Evolutionary conservation across 2,888 invertebrate genomes (phyloP).

Genomic region (Halictus ligatus): DNA sequence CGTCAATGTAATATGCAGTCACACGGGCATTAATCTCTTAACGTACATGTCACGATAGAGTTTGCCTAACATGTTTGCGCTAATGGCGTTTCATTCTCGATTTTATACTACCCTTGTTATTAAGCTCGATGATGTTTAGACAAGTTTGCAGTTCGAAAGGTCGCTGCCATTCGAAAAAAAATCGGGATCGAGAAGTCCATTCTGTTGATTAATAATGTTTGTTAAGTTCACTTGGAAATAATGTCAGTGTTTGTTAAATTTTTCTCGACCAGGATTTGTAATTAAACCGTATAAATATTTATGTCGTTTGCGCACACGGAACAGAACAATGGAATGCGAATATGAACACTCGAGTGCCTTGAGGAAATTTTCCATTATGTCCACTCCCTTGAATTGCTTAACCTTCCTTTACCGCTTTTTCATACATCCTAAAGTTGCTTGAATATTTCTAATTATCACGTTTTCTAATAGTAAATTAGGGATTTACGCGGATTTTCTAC

Average conservation of each 20-base stretch:
- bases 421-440: background rate
- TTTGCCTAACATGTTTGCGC: background rate
- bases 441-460: no score
- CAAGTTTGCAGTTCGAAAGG: background rate
- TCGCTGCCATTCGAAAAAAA: background rate
- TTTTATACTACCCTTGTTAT: background rate
- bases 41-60: background rate
- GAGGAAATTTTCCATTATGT: background rate
- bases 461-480: no score
- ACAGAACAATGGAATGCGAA: background rate
- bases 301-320: background rate
- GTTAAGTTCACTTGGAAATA: background rate
- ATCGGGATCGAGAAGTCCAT: background rate
- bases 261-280: background rate
- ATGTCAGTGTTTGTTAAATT: background rate
- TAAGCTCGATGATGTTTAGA: background rate
- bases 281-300: background rate
- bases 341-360: background rate
- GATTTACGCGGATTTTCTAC: no score
- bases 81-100: background rate
- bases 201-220: background rate
- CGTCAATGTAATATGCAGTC: constrained; percentile 15
- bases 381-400: background rate
- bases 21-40: constrained; percentile 1
- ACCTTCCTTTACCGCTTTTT: background rate